Percentiles rank a stretch among this genome's conserved stretches.
Evolutionary conservation across 2,888 invertebrate genomes (phyloP).

Genomic region (Callyntrura guangdongensis): DNA sequence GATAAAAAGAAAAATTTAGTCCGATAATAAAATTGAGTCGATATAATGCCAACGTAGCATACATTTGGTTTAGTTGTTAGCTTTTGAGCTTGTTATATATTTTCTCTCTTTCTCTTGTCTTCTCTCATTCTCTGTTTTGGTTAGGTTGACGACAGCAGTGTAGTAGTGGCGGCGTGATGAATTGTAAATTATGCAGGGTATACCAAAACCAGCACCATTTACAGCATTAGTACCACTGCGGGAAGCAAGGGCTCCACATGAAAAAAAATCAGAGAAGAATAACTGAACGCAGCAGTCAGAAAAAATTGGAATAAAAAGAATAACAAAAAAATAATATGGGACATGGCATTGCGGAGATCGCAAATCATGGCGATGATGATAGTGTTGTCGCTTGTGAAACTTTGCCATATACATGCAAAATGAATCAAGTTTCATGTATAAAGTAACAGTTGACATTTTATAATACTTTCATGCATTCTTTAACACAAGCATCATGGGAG

Average conservation of each 20-base stretch:
- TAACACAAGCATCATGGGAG: too few species aligned
- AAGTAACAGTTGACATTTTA: neutral
- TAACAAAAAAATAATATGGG: constrained; percentile 26
- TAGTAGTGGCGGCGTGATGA: constrained; percentile 60
- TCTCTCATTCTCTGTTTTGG: neutral
- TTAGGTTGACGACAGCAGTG: constrained; percentile 9
- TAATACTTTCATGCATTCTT: neutral
- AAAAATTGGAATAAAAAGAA: constrained; percentile 30
- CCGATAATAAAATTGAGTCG: constrained; percentile 39
- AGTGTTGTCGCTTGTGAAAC: constrained; percentile 25
- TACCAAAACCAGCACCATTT: neutral
- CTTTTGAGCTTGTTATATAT: neutral
- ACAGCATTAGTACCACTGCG: constrained; percentile 21
- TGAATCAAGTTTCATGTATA: neutral
- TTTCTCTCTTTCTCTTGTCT: neutral
- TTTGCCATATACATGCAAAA: neutral
- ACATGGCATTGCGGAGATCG: constrained; percentile 42
- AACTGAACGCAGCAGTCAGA: constrained; percentile 27
- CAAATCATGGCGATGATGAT: constrained; percentile 41
- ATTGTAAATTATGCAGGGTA: constrained; percentile 73
- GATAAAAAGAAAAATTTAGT: constrained; percentile 7
- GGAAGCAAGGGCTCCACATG: neutral
- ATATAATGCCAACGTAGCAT: neutral
- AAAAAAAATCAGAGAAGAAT: neutral
- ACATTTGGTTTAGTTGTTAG: neutral